Evolutionary conservation across 1,140 invertebrate genomes (phyloP).

Genomic region (Drusus annulatus): DNA sequence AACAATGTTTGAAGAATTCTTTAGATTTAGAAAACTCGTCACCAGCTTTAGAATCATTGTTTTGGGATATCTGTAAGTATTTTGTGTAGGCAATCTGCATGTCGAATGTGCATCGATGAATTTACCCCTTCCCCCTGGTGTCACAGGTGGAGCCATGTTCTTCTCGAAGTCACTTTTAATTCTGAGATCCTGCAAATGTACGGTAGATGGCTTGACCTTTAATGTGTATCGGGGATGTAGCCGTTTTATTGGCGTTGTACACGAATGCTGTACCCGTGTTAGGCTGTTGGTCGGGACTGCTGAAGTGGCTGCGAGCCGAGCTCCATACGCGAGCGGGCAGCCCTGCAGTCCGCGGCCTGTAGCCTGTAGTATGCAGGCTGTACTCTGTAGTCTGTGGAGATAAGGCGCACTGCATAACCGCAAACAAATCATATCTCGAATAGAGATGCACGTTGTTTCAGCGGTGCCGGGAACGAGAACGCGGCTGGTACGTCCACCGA

Average conservation of each 20-base stretch:
- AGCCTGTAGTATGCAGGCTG: no score
- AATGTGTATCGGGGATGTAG: constrained; percentile 14
- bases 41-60: no score
- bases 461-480: constrained; percentile 40
- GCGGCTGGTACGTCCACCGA: background rate
- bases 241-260: constrained; percentile 2
- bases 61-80: no score
- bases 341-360: background rate
- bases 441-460: constrained; percentile 58
- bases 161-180: no score
- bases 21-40: no score
- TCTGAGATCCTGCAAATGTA: no score
- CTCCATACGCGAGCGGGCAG: background rate
- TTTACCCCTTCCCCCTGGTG: no score
- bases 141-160: no score
- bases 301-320: background rate
- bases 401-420: constrained; percentile 52
- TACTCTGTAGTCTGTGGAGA: background rate
- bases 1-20: no score
- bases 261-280: background rate
- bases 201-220: background rate
- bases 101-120: no score
- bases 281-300: background rate
- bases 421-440: constrained; percentile 60
- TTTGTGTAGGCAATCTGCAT: no score